phyloP scores from a whole-genome alignment of 1,140 invertebrate species.

The Pseudomyrmex gracilis region DNA sequence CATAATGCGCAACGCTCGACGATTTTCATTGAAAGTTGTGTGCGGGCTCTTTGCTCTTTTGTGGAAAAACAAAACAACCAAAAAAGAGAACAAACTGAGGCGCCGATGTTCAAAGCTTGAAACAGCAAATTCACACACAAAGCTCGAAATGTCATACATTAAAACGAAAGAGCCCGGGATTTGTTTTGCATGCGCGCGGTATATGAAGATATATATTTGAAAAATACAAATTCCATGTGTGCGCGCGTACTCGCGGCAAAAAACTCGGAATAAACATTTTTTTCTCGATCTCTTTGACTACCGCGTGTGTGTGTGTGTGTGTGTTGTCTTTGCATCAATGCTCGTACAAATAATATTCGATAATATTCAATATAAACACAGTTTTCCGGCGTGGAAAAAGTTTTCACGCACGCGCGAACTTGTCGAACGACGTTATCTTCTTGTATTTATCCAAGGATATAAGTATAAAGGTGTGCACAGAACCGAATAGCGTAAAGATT shows the following conservation, averaged over 20 bases:
- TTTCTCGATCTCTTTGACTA: no score
- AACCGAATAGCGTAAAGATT: constrained; percentile 46
- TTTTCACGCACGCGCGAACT: constrained; percentile 13
- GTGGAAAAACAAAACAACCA: neutral
- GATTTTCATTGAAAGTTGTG: neutral
- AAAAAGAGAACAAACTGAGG: neutral
- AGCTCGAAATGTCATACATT: constrained; percentile 3
- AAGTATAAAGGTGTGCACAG: constrained; percentile 27
- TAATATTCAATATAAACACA: neutral
- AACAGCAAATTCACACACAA: neutral
- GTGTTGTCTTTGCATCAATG: no score
- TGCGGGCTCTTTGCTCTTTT: no score
- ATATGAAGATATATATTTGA: neutral
- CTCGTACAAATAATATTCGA: no score
- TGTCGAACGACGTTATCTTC: neutral
- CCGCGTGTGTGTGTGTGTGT: no score
- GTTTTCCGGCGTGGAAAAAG: constrained; percentile 6
- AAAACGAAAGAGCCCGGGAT: neutral
- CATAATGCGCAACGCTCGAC: neutral
- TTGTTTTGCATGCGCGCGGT: neutral
- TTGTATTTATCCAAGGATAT: constrained; percentile 5
- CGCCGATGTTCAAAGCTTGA: neutral
- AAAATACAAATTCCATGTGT: neutral
- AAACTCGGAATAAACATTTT: constrained; percentile 18
- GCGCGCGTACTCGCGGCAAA: neutral